phyloP scores from a whole-genome alignment of 2,797 vertebrate genomes.

The Takifugu rubripes region DNA sequence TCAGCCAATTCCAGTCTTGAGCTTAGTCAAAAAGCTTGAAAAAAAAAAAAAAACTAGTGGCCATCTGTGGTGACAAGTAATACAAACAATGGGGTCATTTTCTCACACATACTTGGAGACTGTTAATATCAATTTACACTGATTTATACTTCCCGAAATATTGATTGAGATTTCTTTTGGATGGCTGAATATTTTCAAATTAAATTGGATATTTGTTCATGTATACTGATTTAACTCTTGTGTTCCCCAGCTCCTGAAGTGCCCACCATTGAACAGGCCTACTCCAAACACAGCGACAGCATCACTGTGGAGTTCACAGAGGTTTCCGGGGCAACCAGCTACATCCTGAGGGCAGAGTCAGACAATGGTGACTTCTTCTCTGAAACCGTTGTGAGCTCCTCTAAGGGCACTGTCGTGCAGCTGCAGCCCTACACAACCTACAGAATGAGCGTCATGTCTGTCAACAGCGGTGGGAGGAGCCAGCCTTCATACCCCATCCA shows the following conservation, averaged over 20 bases:
- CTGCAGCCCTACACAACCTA: conserved; percentile 83
- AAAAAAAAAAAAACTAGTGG: no score
- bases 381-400: conserved; percentile 74
- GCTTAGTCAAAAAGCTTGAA: no score
- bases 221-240: background rate
- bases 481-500: conserved; percentile 78
- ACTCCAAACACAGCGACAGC: conserved; percentile 88
- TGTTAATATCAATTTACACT: no score
- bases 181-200: background rate
- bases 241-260: conserved; percentile 78
- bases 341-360: conserved; percentile 77
- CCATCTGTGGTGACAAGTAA: no score
- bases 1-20: no score
- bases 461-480: conserved; percentile 82
- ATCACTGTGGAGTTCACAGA: conserved; percentile 87
- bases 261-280: conserved; percentile 80
- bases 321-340: conserved; percentile 81
- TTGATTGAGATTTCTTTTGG: no score
- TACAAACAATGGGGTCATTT: no score
- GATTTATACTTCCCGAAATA: no score
- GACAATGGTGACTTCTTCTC: conserved; percentile 71
- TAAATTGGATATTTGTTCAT: background rate
- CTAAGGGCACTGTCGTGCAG: conserved; percentile 79
- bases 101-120: no score
- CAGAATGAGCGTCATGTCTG: conserved; percentile 82